Evolutionary conservation across 2,113 vertebrate species (phyloP).

Genomic region (Tauraco erythrolophus): DNA sequence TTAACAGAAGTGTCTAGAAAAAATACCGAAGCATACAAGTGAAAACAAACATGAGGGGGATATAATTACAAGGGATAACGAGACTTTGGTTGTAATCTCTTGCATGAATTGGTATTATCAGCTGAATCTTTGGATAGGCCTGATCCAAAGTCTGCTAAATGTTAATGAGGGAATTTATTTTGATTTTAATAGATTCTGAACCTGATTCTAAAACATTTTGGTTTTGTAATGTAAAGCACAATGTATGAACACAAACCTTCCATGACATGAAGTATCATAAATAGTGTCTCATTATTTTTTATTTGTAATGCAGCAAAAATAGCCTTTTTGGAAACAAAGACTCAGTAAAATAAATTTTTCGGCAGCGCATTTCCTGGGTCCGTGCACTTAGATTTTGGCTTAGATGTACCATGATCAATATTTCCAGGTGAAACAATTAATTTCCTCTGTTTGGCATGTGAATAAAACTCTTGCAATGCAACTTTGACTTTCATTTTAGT

Average conservation of each 20-base stretch:
- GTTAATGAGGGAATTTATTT: constrained; percentile 23
- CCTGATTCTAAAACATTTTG: not conserved
- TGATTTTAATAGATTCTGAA: not conserved
- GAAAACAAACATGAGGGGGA: constrained; percentile 25
- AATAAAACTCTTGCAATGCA: constrained; percentile 55
- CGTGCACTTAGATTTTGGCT: constrained; percentile 2
- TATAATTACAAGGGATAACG: constrained; percentile 41
- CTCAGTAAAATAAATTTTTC: not conserved
- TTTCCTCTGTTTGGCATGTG: constrained; percentile 38
- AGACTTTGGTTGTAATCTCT: constrained; percentile 46
- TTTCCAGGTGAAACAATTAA: constrained; percentile 35
- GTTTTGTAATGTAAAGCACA: not conserved
- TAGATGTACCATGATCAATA: not conserved
- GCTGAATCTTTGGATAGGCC: constrained; percentile 12
- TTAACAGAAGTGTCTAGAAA: constrained; percentile 25
- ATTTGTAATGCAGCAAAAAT: constrained; percentile 9
- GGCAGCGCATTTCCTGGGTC: not conserved
- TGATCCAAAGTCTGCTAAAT: constrained; percentile 27
- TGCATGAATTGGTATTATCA: constrained; percentile 20
- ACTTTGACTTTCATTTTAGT: constrained; percentile 67
- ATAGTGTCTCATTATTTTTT: not conserved
- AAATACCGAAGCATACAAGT: not conserved
- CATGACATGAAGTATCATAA: not conserved
- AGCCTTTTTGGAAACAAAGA: constrained; percentile 8
- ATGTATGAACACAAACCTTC: not conserved